phyloP scores from a whole-genome alignment of 1,140 invertebrate species.

The Muscidifurax raptorellus region DNA sequence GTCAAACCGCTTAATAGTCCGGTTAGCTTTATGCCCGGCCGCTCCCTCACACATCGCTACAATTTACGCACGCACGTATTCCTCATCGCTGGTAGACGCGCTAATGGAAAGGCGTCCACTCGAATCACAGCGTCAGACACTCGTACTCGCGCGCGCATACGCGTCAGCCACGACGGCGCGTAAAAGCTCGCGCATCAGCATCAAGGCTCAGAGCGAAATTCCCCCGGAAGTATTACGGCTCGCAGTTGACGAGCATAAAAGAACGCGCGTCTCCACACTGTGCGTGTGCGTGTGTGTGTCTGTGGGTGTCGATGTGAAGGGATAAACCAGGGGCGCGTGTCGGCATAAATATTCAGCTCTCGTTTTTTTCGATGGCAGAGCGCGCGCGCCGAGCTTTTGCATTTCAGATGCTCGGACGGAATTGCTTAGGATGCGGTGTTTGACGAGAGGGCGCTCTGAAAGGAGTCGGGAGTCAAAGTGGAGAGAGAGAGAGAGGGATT shows the following conservation, averaged over 20 bases:
- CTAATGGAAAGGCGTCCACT: neutral
- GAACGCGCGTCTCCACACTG: neutral
- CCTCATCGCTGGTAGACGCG: neutral
- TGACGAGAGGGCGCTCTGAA: neutral
- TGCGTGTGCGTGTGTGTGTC: neutral
- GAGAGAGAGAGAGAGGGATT: neutral
- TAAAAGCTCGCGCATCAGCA: neutral
- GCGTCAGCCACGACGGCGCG: neutral
- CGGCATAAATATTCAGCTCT: constrained; percentile 45
- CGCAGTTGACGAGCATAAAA: neutral
- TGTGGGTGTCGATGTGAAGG: constrained; percentile 25
- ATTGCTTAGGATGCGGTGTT: neutral
- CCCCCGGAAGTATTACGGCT: neutral
- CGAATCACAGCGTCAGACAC: neutral
- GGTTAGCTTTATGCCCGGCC: neutral
- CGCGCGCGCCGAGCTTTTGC: constrained; percentile 26
- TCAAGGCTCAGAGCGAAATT: neutral
- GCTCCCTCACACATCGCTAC: neutral
- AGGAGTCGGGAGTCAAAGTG: too few species aligned
- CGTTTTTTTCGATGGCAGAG: constrained; percentile 12
- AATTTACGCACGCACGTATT: neutral
- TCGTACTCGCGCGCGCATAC: too few species aligned
- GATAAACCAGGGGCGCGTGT: neutral
- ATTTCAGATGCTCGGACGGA: constrained; percentile 31
- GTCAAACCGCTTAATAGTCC: constrained; percentile 33